These are phyloP conservation scores for Phymorhynchus buccinoides DNA, from an alignment of 1,140 invertebrate species.

Conservation along the genomic window DNA sequence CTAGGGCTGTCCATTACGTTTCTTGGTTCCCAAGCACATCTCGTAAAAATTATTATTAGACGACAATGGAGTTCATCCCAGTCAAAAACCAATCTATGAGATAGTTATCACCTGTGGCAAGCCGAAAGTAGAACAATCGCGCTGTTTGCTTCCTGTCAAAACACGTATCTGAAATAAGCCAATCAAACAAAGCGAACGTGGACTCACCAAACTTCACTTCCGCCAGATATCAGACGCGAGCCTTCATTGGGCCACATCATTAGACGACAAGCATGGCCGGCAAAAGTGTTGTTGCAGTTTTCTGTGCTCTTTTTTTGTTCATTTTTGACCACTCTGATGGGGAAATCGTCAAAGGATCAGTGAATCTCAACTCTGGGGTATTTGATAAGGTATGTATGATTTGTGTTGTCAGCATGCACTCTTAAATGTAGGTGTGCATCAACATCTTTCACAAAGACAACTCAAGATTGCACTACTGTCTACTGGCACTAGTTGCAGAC, in stretches of 20 bases:
- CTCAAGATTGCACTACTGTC: neutral
- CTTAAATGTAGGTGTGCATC: neutral
- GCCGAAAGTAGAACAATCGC: neutral
- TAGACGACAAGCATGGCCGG: slow-evolving; percentile 39
- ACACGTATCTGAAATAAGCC: slow-evolving; percentile 21
- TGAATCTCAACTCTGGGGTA: slow-evolving; percentile 64
- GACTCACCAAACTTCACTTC: slow-evolving; percentile 3
- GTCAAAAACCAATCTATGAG: neutral
- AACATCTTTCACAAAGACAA: neutral
- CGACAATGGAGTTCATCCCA: neutral
- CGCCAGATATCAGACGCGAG: slow-evolving; percentile 38
- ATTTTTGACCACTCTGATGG: slow-evolving; percentile 44
- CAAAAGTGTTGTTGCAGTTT: slow-evolving; percentile 31
- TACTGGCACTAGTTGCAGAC: neutral
- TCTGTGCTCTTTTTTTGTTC: slow-evolving; percentile 44
- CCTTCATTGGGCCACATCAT: slow-evolving; percentile 64
- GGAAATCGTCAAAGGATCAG: slow-evolving; percentile 62
- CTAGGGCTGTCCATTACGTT: too few relatives aligned
- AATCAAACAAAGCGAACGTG: slow-evolving; percentile 24
- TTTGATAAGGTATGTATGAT: slow-evolving; percentile 63
- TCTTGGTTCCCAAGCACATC: too few relatives aligned
- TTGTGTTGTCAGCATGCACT: neutral
- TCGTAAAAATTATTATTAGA: too few relatives aligned
- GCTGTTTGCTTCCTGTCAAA: neutral
- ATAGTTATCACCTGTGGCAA: neutral